phyloP scores from a whole-genome alignment of 2,113 vertebrate genomes.

The Accipiter virgatus region DNA sequence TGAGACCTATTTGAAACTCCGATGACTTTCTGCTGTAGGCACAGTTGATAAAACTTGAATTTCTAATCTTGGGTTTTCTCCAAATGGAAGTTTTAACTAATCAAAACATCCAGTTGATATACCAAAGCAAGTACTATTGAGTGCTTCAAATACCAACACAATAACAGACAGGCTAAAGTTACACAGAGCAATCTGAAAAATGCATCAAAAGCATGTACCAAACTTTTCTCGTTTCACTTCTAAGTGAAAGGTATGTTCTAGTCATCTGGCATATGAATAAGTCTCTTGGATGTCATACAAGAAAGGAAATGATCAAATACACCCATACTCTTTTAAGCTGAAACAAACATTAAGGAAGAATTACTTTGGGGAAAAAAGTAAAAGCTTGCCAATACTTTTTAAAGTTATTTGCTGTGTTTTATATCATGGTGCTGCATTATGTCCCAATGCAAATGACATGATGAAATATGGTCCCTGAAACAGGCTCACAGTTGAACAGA shows the following conservation, averaged over 20 bases:
- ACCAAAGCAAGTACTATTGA: not conserved
- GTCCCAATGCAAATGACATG: accelerated
- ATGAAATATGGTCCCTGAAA: not conserved
- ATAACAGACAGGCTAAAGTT: not conserved
- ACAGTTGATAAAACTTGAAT: constrained; percentile 50
- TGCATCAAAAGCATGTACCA: not conserved
- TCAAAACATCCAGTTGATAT: constrained; percentile 5
- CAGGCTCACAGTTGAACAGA: not conserved
- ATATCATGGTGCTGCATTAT: accelerated
- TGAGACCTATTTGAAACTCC: not conserved
- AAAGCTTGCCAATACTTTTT: not conserved
- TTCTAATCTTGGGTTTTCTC: constrained; percentile 16
- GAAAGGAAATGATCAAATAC: not conserved
- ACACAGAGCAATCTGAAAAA: not conserved
- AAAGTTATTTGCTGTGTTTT: not conserved
- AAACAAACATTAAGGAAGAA: not conserved
- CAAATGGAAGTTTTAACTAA: constrained; percentile 16
- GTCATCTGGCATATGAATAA: not conserved
- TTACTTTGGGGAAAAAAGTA: not conserved
- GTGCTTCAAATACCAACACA: not conserved
- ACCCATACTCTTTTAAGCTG: not conserved
- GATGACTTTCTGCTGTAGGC: constrained; percentile 14
- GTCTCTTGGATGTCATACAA: not conserved
- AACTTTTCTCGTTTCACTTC: not conserved
- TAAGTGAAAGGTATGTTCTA: not conserved